Evolutionary conservation across 2,888 invertebrate genomes (phyloP), one percentile per base, ranked within the genome.

Genomic region (Notodonta ziczac): DNA sequence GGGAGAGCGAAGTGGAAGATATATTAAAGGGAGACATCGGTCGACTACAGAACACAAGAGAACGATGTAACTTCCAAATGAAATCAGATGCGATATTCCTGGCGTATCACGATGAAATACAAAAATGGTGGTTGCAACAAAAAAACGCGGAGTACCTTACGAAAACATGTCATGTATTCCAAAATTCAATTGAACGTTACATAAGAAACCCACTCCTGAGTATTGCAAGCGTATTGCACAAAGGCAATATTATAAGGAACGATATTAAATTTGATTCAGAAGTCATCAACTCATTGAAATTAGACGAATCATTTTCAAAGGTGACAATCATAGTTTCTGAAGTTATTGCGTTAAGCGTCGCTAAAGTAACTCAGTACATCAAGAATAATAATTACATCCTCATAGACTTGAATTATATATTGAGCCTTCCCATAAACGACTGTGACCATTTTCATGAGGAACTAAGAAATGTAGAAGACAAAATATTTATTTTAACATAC

Each of bases 61-160:
- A 52, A 52, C 32, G n/a, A 5, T 32, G 32, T 13, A 12, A 32
- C 12, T 52, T 52, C 9, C 52, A 32, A 32, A 56, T 58, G n/a
- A 56, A 52, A 42, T 58, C 60, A 2, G 58, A 63, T 9, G 60
- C 56, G 4, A 50, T 63, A 32, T 63, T 61, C 50, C 14, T 58
- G 40, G 60, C 42, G 55, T 14, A 56, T 0, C 63, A 63, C 52
- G 60, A 60, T 13, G 60, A 53, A 56, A 59, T 63, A 12, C 63
- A 63, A 48, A 63, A 56, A 14, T 63, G 63, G 63, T 63, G 63
- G 63, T 52, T 63, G 58, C 40, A 40, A 12, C 40, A 58, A 8
- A 24, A 50, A 50, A 53, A 46, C 24, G 39, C 52, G 39, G 16
- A 53, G 48, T 59, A 59, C 50, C 48, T 59, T 12, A 56, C 46